Percentiles rank a stretch among this genome's conserved stretches.
Evolutionary conservation across 2,797 vertebrate species (phyloP).

Genomic region (Antrozous pallidus): DNA sequence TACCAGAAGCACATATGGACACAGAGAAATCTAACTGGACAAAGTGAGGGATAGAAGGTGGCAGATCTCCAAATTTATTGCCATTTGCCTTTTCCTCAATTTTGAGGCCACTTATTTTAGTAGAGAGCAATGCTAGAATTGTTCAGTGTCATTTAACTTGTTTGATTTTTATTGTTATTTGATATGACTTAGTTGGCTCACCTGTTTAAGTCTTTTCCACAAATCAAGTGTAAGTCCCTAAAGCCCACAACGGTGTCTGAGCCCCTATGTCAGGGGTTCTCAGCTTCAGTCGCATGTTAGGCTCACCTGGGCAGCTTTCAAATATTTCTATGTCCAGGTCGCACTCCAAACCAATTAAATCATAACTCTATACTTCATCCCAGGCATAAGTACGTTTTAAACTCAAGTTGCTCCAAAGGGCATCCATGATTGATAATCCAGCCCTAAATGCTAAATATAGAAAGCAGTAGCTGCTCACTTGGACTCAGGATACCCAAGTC

Average conservation of each 20-base stretch:
- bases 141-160: background rate
- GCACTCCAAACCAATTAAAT: background rate
- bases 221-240: background rate
- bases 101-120: background rate
- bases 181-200: background rate
- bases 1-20: slow-evolving; percentile 13
- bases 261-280: background rate
- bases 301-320: background rate
- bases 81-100: background rate
- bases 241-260: background rate
- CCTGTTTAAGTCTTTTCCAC: background rate
- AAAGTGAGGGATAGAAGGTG: background rate
- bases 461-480: background rate
- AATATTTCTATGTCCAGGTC: background rate
- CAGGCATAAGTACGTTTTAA: background rate
- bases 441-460: background rate
- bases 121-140: background rate
- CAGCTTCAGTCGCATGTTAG: background rate
- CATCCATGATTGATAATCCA: background rate
- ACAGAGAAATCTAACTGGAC: background rate
- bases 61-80: background rate
- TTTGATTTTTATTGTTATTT: slow-evolving; percentile 30
- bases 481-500: background rate
- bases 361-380: background rate
- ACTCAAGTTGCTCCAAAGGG: background rate